These are phyloP conservation scores for Labrus mixtus DNA, from an alignment of 2,113 vertebrate genomes.

Conservation along the genomic window DNA sequence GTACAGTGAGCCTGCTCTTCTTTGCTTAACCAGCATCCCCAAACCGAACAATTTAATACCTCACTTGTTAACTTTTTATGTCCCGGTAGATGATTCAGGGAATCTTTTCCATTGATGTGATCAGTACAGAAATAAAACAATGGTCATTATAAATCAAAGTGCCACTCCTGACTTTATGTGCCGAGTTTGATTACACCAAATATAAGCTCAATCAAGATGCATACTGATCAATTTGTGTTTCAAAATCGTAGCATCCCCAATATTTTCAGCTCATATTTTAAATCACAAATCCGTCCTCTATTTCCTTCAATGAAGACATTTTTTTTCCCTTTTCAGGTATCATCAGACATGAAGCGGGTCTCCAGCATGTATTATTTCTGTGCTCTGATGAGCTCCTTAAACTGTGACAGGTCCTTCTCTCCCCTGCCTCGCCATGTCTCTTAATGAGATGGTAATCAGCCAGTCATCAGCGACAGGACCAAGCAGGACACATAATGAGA, in stretches of 20 bases:
- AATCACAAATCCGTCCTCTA: conserved; percentile 25
- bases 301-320: conserved; percentile 56
- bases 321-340: conserved; percentile 58
- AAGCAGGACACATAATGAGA: conserved; percentile 81
- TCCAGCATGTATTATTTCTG: conserved; percentile 73
- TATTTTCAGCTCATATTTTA: conserved; percentile 20
- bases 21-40: too few species aligned
- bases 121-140: not conserved
- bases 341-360: conserved; percentile 63
- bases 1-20: too few species aligned
- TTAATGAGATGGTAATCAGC: conserved; percentile 84
- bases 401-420: conserved; percentile 79
- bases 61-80: not conserved
- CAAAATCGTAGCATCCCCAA: conserved; percentile 2
- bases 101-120: conserved; percentile 3
- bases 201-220: conserved; percentile 4
- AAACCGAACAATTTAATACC: conserved; percentile 1
- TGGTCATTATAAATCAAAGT: conserved; percentile 16
- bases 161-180: not conserved
- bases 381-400: conserved; percentile 79
- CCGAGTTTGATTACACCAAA: not conserved
- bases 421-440: conserved; percentile 73
- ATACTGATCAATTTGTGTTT: conserved; percentile 2
- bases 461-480: conserved; percentile 76
- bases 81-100: not conserved